Evolutionary conservation across 2,113 vertebrate species (phyloP).

Genomic region (Recurvirostra avosetta): DNA sequence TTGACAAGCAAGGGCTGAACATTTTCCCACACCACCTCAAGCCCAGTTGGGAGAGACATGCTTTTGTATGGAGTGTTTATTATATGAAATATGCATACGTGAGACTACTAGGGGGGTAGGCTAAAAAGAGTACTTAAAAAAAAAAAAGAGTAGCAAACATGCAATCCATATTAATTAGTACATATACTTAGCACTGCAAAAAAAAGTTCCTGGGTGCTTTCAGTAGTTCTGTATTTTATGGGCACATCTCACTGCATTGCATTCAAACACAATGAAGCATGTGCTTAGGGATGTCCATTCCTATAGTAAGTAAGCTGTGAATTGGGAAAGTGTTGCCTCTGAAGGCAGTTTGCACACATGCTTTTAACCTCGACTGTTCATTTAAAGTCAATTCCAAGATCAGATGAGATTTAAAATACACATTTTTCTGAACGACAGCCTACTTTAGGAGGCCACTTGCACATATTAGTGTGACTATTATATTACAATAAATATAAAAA

Average conservation of each 20-base stretch:
- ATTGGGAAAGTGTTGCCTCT: not conserved
- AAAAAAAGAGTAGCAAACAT: not conserved
- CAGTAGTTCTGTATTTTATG: not conserved
- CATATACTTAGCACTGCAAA: not conserved
- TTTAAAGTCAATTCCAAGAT: not conserved
- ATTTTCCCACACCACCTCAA: slow-evolving; percentile 8
- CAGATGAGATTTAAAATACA: not conserved
- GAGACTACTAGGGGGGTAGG: not conserved
- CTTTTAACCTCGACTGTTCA: not conserved
- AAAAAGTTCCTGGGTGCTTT: not conserved
- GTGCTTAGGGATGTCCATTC: not conserved
- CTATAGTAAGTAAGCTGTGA: not conserved
- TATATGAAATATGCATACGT: not conserved
- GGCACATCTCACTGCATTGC: not conserved
- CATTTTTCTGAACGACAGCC: not conserved
- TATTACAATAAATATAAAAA: not conserved
- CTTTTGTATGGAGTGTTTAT: not conserved
- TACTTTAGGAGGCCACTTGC: not conserved
- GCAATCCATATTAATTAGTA: not conserved
- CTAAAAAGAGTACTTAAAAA: not conserved
- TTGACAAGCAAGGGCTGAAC: not conserved
- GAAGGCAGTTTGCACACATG: not conserved
- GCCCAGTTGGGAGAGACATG: not conserved
- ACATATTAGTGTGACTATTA: not conserved
- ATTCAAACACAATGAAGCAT: not conserved